Evolutionary conservation across 2,888 invertebrate species (phyloP).

Genomic region (Glaucopsyche alexis): DNA sequence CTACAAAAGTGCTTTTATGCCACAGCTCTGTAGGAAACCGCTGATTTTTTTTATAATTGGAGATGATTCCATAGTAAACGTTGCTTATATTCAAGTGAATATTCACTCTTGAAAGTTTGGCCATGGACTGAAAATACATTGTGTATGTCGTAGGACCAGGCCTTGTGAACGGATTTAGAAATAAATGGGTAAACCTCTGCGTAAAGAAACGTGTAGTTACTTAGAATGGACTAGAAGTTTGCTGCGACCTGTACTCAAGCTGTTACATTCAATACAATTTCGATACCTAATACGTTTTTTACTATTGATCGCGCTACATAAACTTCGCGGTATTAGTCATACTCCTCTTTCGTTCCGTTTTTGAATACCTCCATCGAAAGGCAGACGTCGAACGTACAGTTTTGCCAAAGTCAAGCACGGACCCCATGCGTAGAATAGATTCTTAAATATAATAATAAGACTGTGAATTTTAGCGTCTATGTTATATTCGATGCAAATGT

Average conservation of each 20-base stretch:
- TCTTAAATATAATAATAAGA: constrained; percentile 23
- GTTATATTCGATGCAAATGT: constrained; percentile 31
- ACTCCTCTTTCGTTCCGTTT: neutral
- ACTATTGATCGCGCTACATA: neutral
- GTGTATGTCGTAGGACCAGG: too few species aligned
- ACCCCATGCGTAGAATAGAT: constrained; percentile 29
- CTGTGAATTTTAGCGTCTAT: constrained; percentile 34
- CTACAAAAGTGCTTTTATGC: too few species aligned
- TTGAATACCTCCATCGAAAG: neutral
- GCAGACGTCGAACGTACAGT: neutral
- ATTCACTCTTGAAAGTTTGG: too few species aligned
- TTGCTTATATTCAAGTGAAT: too few species aligned
- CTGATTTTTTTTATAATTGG: too few species aligned
- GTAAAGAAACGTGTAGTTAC: too few species aligned
- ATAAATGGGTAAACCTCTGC: too few species aligned
- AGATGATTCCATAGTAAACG: too few species aligned
- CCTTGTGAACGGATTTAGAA: too few species aligned
- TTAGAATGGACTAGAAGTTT: neutral
- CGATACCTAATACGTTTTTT: neutral
- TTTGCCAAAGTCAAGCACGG: constrained; percentile 19
- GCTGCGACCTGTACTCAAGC: neutral
- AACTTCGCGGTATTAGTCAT: neutral
- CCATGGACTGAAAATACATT: too few species aligned
- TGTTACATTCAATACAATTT: neutral
- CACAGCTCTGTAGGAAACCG: too few species aligned